Evolutionary conservation across 1,140 invertebrate species (phyloP), one percentile per base, ranked within the genome.

Genomic region (Nephotettix cincticeps): DNA sequence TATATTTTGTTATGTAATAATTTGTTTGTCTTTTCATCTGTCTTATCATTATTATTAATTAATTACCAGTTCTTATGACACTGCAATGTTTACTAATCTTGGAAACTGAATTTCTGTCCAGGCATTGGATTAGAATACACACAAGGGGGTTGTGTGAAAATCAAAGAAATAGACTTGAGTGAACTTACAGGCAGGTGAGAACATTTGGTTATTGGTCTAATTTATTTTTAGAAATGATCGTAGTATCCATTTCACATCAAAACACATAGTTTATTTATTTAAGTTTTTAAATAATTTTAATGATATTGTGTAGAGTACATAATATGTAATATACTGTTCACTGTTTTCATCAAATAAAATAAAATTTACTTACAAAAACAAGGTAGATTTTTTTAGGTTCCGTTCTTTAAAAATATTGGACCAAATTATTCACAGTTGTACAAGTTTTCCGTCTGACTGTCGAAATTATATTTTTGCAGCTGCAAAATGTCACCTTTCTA

Each of bases 91-190:
- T 4, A 51, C 3, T 17, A 17, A 19, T 51, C 6, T 51, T 51
- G 3, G 3, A 51, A 4, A 19, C 3, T 51, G 6, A 4, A 51
- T 11, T 51, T 19, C 14, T 61, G 75, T 73, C 9, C 47, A 83
- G 89, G 89, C 21, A 81, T 88, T 27, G 83, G 84, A 36, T 76
- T 88, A 73, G 86, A 88, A 76, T 88, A 87, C 68, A 78, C 80
- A 0, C 84, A 88, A 77, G 82, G 84, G 27, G 84, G 84, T 17
- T 78, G 80, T 69, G 78, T 83, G 25, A 88, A 84, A 76, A 86
- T 76, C 25, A 88, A 87, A 75, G 87, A 87, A 72, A 86, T 90
- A 40, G 87, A 90, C 77, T 81, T 90, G 0, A 76, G 90, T 43
- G 85, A 90, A 74, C 78, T 91, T 19, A 77, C 80, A 32, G 68